These are phyloP conservation scores for Mya arenaria DNA, from an alignment of 1,140 invertebrate genomes.

Conservation along the genomic window DNA sequence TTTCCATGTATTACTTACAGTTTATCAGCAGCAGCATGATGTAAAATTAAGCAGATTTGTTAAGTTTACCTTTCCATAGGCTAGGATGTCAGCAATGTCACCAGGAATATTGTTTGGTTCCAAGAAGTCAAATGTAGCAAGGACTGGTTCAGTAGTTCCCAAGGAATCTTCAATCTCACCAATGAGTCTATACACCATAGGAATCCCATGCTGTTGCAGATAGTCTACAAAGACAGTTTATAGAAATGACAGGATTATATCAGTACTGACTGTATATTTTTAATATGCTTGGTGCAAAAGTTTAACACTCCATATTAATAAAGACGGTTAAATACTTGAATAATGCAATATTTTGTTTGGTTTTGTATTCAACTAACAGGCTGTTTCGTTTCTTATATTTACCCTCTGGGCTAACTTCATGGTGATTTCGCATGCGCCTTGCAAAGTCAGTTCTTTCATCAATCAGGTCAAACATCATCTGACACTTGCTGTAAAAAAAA, in stretches of 20 bases:
- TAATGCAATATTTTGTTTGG: too few species aligned
- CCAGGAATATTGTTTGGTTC: slow-evolving; percentile 7
- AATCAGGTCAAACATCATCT: slow-evolving; percentile 6
- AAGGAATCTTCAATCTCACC: slow-evolving; percentile 34
- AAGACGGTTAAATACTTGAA: too few species aligned
- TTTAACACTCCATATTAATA: too few species aligned
- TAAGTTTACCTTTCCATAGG: slow-evolving; percentile 1
- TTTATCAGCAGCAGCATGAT: too few species aligned
- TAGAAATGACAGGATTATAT: too few species aligned
- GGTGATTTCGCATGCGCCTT: not conserved
- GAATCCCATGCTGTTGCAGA: not conserved
- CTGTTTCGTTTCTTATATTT: too few species aligned
- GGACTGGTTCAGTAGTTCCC: not conserved
- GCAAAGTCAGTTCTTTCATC: not conserved
- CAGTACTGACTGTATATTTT: too few species aligned
- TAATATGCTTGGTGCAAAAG: too few species aligned
- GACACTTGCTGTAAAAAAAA: slow-evolving; percentile 16
- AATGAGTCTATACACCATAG: slow-evolving; percentile 2
- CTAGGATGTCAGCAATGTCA: not conserved
- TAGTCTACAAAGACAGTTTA: not conserved
- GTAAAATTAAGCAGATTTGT: not conserved
- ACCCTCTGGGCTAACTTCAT: slow-evolving; percentile 14
- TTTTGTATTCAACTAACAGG: too few species aligned
- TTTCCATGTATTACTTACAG: too few species aligned
- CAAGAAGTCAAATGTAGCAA: not conserved